These are phyloP conservation scores for Venturia canescens DNA, from an alignment of 1,140 invertebrate species.

Conservation along the genomic window DNA sequence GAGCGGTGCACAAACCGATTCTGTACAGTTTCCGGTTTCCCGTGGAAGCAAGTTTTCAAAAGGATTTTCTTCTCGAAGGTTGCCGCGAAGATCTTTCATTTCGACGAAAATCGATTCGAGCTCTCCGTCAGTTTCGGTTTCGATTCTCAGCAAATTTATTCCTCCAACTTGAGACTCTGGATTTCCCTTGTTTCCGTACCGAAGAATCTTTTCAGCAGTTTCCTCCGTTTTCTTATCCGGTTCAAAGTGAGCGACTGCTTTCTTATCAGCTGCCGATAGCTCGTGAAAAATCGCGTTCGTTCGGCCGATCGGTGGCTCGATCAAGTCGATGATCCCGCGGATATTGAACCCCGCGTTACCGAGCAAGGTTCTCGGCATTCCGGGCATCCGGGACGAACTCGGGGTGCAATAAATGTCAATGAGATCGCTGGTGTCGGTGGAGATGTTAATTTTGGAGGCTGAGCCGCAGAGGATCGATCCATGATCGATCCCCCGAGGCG, in stretches of 20 bases:
- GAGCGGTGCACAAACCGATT: background rate
- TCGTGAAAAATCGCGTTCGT: background rate
- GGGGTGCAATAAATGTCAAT: background rate
- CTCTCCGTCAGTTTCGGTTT: slow-evolving; percentile 26
- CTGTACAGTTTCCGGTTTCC: background rate
- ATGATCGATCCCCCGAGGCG: background rate
- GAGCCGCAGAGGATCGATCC: background rate
- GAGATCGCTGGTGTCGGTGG: slow-evolving; percentile 28
- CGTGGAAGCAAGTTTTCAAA: background rate
- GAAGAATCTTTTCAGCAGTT: background rate
- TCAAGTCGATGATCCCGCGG: slow-evolving; percentile 7
- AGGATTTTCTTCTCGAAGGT: background rate
- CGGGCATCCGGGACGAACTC: background rate
- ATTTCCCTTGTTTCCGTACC: background rate
- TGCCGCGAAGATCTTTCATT: slow-evolving; percentile 20
- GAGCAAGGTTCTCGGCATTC: background rate
- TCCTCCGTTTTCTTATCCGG: background rate
- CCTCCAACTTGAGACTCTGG: background rate
- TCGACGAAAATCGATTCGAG: slow-evolving; percentile 10
- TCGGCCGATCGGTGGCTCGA: background rate
- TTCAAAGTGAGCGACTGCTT: too few relatives aligned
- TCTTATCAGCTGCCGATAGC: background rate
- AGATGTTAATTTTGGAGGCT: background rate
- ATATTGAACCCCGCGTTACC: background rate
- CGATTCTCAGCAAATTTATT: slow-evolving; percentile 10